Evolutionary conservation across 2,888 invertebrate species (phyloP), one percentile per base, ranked within the genome.

Genomic region (Amblyteles armatorius): DNA sequence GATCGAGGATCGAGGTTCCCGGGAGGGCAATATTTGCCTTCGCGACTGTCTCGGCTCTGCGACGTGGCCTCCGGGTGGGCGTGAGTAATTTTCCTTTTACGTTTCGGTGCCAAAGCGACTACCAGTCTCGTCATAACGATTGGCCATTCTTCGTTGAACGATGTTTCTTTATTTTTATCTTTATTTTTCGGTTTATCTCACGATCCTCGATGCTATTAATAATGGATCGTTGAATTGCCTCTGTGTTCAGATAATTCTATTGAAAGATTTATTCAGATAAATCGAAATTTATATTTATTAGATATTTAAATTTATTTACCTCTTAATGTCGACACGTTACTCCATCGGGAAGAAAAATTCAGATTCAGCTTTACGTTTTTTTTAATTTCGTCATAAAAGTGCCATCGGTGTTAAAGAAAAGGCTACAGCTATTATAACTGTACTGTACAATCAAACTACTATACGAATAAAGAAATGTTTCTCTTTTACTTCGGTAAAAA

Each of bases 1-100:
- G 88, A 92, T 90, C 88, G 90, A 90, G 89, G 88, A 92, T 90
- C 88, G 90, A 90, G 89, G 91, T 91, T 85, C 76, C 52, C 72
- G 69, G 77, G 67, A 79, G 85, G 80, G 80, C 84, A 87, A 82
- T 69, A 80, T 86, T 81, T 84, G 87, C 84, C 83, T 81, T 77
- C 72, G 74, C 50, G 40, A 13, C 40, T 63, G 60, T 67, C 22
- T 67, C 63, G 40, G 26, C n/a, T 68, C 73, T 73, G 44, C 78
- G 29, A 26, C n/a, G 48, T 5, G 69, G 76, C 77, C n/a, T 69
- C 57, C 55, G 44, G 29, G 40, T 48, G 16, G 22, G 57, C 63
- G 29, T 55, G 78, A 85, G 68, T 79, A 48, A 72, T 76, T 79
- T 79, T 79, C 72, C 69, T 69, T 79, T 84, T 82, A 78, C 83